Percentiles rank a stretch among this genome's conserved stretches.
phyloP scores from a whole-genome alignment of 2,113 vertebrate genomes.

The Athene noctua region DNA sequence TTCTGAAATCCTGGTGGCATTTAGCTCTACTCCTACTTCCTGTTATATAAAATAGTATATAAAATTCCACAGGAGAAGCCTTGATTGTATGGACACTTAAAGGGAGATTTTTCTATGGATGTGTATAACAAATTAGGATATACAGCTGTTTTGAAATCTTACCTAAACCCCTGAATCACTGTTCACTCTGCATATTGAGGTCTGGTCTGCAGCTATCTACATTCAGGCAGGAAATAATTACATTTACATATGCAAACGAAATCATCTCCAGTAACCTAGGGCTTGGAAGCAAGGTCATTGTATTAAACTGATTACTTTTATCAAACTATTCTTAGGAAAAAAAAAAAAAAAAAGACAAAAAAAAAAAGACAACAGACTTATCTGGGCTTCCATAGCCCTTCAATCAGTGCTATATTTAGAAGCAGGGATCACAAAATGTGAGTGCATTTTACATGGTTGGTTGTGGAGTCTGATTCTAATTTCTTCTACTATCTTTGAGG shows the following conservation, averaged over 20 bases:
- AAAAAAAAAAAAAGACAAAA: too few relatives aligned
- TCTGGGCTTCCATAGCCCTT: neutral
- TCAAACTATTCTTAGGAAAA: neutral
- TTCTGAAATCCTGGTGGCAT: neutral
- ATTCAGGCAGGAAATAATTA: slow-evolving; percentile 55
- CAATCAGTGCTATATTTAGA: neutral
- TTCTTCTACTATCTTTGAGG: neutral
- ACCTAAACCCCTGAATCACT: neutral
- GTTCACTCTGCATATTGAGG: neutral
- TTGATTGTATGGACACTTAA: neutral
- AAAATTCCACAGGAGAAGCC: neutral
- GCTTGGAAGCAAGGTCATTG: slow-evolving; percentile 48
- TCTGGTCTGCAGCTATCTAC: slow-evolving; percentile 12
- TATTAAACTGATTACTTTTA: slow-evolving; percentile 63
- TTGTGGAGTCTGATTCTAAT: neutral
- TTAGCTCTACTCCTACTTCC: neutral
- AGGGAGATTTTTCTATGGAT: neutral
- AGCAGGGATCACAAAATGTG: neutral
- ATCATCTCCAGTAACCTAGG: slow-evolving; percentile 57
- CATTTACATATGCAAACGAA: slow-evolving; percentile 69
- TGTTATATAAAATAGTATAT: neutral
- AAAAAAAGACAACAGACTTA: neutral
- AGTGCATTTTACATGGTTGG: rapidly evolving
- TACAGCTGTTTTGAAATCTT: neutral
- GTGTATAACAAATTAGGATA: neutral